Evolutionary conservation across 2,113 vertebrate genomes (phyloP), one percentile per base, ranked within the genome.

Genomic region (Peromyscus polionotus): DNA sequence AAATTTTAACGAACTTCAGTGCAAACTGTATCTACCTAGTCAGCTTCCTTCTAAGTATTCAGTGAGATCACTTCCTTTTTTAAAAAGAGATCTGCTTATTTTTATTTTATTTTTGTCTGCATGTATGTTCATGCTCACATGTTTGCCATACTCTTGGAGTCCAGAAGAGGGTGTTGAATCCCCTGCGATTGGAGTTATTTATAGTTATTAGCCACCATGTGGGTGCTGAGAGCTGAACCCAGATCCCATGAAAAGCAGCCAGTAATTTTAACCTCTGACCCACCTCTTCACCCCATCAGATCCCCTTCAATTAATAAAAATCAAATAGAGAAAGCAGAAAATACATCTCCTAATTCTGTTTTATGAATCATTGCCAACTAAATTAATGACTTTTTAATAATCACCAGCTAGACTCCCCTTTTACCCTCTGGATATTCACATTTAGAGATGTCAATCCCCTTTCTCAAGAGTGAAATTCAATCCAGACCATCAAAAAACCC

Each of bases 41-140:
- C 67, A 96, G 72, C 76, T 96, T 92, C 91, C 51, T 84, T 33
- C 20, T 83, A 97, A 77, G 14, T 73, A 77, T 70, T 87, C 79
- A 87, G 33, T 75, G 24, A 90, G 48, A 36, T 57, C 4, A 2
- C 39, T 13, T 76, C 4, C 16, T 33, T 51, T 80, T 45, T 45
- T 20, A 20, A 54, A 77, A 20, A 80, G 45, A 54, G 16, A 45
- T 28, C 77, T 33, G 33, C 10, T 33, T 80, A 57, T 22, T 80
- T 80, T 57, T 36, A 57, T 33, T 36, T 57, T 36, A 54, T 57
- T 57, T 54, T n/a, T 31, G 5, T 26, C 14, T 51, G 42, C 6
- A 77, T 31, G 76, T 79, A 79, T 57, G 31, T 4, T 31, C 11
- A 14, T 57, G 31, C 51, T 57, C 51, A 12, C 36, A 9, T 54